phyloP scores from a whole-genome alignment of 2,888 invertebrate genomes.

The Hydropsyche betteni region DNA sequence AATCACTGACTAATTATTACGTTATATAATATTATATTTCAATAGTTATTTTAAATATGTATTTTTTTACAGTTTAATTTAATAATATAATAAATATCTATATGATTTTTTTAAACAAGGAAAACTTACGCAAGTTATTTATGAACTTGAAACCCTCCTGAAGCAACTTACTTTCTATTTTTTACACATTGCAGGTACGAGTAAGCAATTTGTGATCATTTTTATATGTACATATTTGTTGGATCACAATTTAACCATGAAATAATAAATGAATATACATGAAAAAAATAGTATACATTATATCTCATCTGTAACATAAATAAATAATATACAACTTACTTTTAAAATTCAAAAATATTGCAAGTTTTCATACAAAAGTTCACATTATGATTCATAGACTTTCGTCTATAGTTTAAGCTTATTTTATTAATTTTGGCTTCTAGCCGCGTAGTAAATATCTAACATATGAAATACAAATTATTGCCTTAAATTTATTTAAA shows the following conservation, averaged over 20 bases:
- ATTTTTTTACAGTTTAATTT: not conserved
- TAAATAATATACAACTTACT: not conserved
- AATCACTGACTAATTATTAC: not conserved
- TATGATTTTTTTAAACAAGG: not conserved
- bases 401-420: not conserved
- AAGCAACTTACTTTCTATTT: slow-evolving; percentile 57
- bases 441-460: slow-evolving; percentile 43
- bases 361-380: not conserved
- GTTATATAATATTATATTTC: not conserved
- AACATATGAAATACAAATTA: not conserved
- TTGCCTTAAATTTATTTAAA: not conserved
- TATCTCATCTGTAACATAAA: slow-evolving; percentile 9
- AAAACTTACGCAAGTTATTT: not conserved
- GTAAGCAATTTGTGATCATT: slow-evolving; percentile 58
- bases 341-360: slow-evolving; percentile 13
- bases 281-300: slow-evolving; percentile 33
- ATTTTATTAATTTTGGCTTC: slow-evolving; percentile 49
- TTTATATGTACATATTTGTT: slow-evolving; percentile 38
- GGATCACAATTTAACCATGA: slow-evolving; percentile 52
- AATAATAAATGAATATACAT: slow-evolving; percentile 32
- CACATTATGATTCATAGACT: not conserved
- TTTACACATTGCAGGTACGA: slow-evolving; percentile 64
- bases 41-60: not conserved
- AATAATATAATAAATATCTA: not conserved
- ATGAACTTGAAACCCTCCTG: slow-evolving; percentile 54